These are phyloP conservation scores for Zhuqinia jingwanae DNA, from an alignment of 2,888 invertebrate genomes.

Conservation along the genomic window DNA sequence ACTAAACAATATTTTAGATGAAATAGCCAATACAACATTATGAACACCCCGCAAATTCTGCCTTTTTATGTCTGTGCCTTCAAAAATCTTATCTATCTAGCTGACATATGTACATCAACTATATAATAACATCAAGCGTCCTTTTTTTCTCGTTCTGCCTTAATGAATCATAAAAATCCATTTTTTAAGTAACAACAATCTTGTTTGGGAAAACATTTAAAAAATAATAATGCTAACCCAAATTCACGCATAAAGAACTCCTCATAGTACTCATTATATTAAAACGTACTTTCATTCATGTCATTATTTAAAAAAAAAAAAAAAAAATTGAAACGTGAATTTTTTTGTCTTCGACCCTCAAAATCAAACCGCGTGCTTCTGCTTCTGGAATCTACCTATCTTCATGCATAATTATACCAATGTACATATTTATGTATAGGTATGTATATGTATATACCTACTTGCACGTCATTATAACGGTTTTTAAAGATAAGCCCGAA, in stretches of 20 bases:
- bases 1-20: constrained; percentile 50
- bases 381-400: neutral
- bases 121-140: neutral
- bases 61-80: neutral
- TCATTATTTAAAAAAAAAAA: constrained; percentile 28
- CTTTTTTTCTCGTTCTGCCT: neutral
- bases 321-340: constrained; percentile 26
- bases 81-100: neutral
- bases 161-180: constrained; percentile 32
- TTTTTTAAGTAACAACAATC: neutral
- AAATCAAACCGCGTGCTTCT: constrained; percentile 14
- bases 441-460: neutral
- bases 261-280: neutral
- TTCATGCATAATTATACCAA: too few species aligned
- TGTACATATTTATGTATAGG: too few species aligned
- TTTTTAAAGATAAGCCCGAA: neutral
- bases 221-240: neutral
- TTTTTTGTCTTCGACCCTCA: neutral
- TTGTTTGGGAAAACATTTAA: constrained; percentile 7
- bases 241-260: neutral
- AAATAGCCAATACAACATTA: neutral
- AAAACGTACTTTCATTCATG: neutral
- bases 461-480: neutral
- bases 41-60: neutral
- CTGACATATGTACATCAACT: too few species aligned